Conservation (phyloP, 2,797 vertebrate species). For the Gouania willdenowi region DNA sequence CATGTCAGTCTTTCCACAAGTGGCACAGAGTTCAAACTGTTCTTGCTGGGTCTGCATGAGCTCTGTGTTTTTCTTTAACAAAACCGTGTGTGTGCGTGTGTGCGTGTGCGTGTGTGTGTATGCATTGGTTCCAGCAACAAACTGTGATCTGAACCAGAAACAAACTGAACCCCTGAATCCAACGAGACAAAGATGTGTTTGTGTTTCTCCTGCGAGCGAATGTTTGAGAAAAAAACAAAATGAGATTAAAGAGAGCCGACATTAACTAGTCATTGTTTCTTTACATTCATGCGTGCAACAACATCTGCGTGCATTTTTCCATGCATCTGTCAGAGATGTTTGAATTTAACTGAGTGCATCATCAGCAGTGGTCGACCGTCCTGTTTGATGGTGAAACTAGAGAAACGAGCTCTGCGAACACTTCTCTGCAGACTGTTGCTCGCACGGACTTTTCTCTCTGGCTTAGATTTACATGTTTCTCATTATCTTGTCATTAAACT, state of each 20-base stretch:
- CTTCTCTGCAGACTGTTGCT: background rate
- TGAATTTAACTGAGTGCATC: conserved; percentile 1
- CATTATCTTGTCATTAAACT: conserved; percentile 4
- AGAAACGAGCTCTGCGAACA: conserved; percentile 10
- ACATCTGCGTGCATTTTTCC: conserved; percentile 27
- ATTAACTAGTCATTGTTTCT: conserved; percentile 4
- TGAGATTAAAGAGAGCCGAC: background rate
- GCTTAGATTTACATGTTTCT: background rate
- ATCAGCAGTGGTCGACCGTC: background rate
- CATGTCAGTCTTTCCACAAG: too few relatives aligned
- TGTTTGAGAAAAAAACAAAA: background rate
- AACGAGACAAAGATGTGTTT: conserved; percentile 41
- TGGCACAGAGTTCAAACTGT: too few relatives aligned
- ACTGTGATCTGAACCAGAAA: conserved; percentile 18
- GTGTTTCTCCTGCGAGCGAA: conserved; percentile 1
- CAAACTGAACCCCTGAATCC: conserved; percentile 19
- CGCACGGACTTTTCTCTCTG: background rate
- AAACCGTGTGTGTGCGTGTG: conserved; percentile 1
- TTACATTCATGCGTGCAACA: conserved; percentile 15
- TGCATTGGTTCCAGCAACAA: background rate
- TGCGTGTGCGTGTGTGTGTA: background rate
- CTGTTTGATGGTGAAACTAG: conserved; percentile 38
- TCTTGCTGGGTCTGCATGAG: too few relatives aligned
- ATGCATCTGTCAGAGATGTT: background rate
- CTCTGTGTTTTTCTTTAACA: too few relatives aligned